Base-by-base conservation (phyloP, 2,113 vertebrate species). In the Sminthopsis crassicaudata region DNA sequence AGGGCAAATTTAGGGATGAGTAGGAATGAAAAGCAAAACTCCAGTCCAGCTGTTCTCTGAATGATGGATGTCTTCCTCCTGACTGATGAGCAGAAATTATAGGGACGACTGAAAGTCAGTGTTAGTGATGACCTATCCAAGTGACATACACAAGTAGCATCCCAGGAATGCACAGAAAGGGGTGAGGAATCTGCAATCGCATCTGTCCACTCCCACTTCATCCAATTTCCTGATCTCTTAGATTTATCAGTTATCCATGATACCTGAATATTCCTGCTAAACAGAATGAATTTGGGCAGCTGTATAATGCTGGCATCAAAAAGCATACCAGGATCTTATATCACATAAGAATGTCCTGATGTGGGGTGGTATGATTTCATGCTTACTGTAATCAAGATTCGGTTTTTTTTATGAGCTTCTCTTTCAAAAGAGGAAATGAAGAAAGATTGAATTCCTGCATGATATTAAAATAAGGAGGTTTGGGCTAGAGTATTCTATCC, bases 401-500 rank as follows among this genome's bases (percentile, higher is more conserved):
- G 91, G 2, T 91, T 96, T 96, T 53, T 48, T 84, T 84, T 76
- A 10, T 46, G 14, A 50, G 12, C 48, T 93, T 46, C 27, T 54
- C 2, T 97, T 96, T 96, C 54, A 42, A 0, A n/a, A 89, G 1
- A 50, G 7, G 53, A 96, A 46, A 93, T 96, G 95, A 97, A 92
- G 90, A 96, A 95, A 9, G 46, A 92, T 93, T 52, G 60, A 48
- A 93, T 96, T 93, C 46, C 19, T 76, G 50, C 90, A 88, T 94
- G 84, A 91, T 93, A 96, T 96, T 96, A 91, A 97, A 96, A 97
- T 96, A 93, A 96, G 95, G 55, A 94, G 84, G 55, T 89, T 46
- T 57, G 48, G 90, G 91, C 94, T 97, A 98, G 95, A 90, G 91
- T 96, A 96, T 98, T 98, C 97, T 89, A 10, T 90, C 76, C 27